Evolutionary conservation across 2,113 vertebrate species (phyloP).

Genomic region (Anarrhichthys ocellatus): DNA sequence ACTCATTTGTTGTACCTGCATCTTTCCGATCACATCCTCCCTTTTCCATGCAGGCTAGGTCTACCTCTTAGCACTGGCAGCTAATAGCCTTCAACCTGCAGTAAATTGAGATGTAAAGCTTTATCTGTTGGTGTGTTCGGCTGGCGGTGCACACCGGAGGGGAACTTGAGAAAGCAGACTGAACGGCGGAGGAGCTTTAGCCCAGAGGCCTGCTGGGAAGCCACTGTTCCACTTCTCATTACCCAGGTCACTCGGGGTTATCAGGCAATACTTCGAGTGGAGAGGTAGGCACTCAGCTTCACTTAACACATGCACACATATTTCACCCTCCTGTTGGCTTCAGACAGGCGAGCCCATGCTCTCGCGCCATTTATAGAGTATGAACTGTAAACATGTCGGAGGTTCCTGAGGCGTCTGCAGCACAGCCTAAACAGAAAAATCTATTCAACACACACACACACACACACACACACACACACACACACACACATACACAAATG

Average conservation of each 20-base stretch:
- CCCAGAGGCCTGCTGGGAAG: constrained; percentile 68
- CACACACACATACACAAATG: constrained; percentile 49
- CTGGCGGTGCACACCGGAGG: constrained; percentile 48
- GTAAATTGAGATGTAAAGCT: constrained; percentile 53
- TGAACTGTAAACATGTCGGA: constrained; percentile 59
- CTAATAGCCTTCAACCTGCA: constrained; percentile 26
- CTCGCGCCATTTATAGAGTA: constrained; percentile 63
- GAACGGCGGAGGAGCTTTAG: constrained; percentile 26
- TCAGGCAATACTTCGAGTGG: constrained; percentile 66
- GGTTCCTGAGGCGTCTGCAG: constrained; percentile 59
- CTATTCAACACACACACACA: constrained; percentile 43
- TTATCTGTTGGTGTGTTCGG: constrained; percentile 53
- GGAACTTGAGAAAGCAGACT: constrained; percentile 40
- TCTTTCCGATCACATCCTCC: background rate
- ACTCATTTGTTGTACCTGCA: background rate
- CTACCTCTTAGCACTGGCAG: background rate
- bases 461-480: constrained; percentile 27
- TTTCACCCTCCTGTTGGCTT: constrained; percentile 47
- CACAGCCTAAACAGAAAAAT: constrained; percentile 56
- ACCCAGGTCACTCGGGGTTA: constrained; percentile 74
- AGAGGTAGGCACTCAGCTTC: constrained; percentile 70
- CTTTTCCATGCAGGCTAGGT: background rate
- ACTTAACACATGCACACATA: constrained; percentile 62
- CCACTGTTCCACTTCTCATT: constrained; percentile 73
- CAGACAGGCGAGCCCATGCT: constrained; percentile 41